These are phyloP conservation scores for Crocidura indochinensis DNA, from an alignment of 2,797 vertebrate species.

Conservation along the genomic window DNA sequence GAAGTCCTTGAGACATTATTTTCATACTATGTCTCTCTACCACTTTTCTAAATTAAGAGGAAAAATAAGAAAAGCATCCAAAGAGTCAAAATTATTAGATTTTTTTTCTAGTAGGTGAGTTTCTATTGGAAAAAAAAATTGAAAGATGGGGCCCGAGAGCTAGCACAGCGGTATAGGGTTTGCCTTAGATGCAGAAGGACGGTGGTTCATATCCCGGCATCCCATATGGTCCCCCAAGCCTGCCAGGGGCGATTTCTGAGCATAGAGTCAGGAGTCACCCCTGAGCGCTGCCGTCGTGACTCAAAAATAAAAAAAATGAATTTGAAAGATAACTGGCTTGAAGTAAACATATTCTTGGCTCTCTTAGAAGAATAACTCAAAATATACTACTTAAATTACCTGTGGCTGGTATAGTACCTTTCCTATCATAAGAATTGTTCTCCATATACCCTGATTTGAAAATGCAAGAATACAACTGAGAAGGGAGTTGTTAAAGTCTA, in stretches of 20 bases:
- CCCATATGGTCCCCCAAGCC: no score
- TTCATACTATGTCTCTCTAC: neutral
- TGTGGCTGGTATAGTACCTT: neutral
- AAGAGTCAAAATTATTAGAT: neutral
- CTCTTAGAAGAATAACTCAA: neutral
- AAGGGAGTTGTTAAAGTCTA: neutral
- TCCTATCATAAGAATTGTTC: neutral
- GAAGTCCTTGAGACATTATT: constrained; percentile 20
- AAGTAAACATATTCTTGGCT: neutral
- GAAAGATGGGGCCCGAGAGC: no score
- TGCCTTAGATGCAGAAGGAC: no score
- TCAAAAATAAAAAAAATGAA: no score
- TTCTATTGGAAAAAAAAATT: neutral
- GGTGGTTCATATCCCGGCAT: no score
- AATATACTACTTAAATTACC: constrained; percentile 32
- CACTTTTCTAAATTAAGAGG: neutral
- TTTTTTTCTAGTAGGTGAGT: neutral
- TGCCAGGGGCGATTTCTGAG: no score
- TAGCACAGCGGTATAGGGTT: no score
- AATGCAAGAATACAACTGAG: neutral
- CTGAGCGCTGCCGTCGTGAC: no score
- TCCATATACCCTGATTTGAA: neutral
- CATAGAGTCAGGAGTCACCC: no score
- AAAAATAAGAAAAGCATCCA: neutral
- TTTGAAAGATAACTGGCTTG: neutral